phyloP scores from a whole-genome alignment of 2,113 vertebrate genomes.

The Prinia subflava region DNA sequence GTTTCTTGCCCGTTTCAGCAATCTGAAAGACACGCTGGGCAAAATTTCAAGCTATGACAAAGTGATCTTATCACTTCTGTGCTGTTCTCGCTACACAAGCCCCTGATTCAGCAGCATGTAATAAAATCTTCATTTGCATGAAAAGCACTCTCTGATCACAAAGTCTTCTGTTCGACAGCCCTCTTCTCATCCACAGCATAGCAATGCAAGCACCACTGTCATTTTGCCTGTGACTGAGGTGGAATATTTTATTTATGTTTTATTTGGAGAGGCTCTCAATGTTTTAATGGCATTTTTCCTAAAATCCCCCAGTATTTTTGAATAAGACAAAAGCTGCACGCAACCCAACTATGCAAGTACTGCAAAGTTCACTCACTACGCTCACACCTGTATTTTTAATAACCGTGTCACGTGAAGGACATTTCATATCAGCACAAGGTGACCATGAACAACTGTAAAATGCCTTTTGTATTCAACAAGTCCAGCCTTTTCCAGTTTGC shows the following conservation, averaged over 20 bases:
- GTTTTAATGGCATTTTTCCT: background rate
- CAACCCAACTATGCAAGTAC: background rate
- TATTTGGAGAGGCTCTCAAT: background rate
- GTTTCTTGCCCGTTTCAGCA: background rate
- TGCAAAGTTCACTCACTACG: background rate
- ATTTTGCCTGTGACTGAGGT: constrained; percentile 7
- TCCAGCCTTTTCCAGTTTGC: background rate
- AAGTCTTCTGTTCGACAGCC: constrained; percentile 33
- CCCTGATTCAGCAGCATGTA: constrained; percentile 55
- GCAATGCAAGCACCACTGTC: background rate
- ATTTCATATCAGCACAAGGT: constrained; percentile 32
- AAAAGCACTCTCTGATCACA: constrained; percentile 56
- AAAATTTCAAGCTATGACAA: constrained; percentile 51
- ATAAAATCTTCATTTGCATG: constrained; percentile 63
- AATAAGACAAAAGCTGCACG: background rate
- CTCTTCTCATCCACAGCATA: background rate
- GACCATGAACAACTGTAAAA: constrained; percentile 1
- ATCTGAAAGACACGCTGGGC: constrained; percentile 52
- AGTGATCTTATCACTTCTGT: constrained; percentile 54
- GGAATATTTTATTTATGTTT: constrained; percentile 8
- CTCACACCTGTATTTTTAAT: background rate
- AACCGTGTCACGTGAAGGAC: background rate
- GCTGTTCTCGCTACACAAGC: constrained; percentile 53
- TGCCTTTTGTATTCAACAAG: background rate
- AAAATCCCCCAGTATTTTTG: background rate